phyloP scores from a whole-genome alignment of 2,113 vertebrate genomes.

The Vicugna pacos region DNA sequence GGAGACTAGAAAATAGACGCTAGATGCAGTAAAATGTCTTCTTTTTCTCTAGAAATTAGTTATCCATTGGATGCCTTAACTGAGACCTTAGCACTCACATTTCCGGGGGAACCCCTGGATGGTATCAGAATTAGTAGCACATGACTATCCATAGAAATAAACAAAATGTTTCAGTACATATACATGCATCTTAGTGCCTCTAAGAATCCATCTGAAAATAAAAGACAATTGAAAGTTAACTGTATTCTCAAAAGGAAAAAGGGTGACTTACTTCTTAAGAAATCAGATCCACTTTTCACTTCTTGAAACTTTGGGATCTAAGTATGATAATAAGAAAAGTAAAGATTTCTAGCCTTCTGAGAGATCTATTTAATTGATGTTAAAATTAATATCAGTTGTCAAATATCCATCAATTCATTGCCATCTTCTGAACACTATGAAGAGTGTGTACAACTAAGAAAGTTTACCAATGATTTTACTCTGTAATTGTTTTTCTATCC shows the following conservation, averaged over 20 bases:
- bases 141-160: background rate
- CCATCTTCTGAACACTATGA: background rate
- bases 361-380: conserved; percentile 44
- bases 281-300: background rate
- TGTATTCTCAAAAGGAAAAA: background rate
- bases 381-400: conserved; percentile 61
- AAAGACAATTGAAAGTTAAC: background rate
- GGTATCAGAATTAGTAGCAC: background rate
- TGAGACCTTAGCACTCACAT: background rate
- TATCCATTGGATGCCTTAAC: background rate
- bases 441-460: conserved; percentile 42
- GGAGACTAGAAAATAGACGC: background rate
- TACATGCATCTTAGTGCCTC: background rate
- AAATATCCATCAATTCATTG: conserved; percentile 36
- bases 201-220: background rate
- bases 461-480: conserved; percentile 24
- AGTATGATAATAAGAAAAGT: conserved; percentile 27
- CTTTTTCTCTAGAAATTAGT: background rate
- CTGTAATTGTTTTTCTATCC: conserved; percentile 33
- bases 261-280: background rate
- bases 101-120: background rate
- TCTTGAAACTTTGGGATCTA: conserved; percentile 35
- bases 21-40: background rate
- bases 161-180: background rate
- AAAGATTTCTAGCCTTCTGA: conserved; percentile 46